A percentile compares a stretch with the other conserved stretches of the same genome.
phyloP scores from a whole-genome alignment of 2,797 vertebrate species.

The Eulemur albifrons region DNA sequence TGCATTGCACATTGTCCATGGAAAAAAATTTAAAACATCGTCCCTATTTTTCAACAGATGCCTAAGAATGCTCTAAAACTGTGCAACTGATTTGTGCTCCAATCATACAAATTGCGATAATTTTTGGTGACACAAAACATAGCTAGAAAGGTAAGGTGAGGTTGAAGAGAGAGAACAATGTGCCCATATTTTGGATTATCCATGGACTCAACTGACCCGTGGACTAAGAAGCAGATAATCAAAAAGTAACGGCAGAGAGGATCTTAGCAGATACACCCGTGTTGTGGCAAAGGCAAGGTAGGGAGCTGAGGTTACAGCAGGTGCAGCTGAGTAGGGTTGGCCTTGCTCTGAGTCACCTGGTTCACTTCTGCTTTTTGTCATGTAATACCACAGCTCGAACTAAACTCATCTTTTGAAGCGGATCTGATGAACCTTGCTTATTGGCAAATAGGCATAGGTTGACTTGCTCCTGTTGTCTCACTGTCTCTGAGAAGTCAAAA shows the following conservation, averaged over 20 bases:
- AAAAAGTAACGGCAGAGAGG: background rate
- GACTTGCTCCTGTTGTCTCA: background rate
- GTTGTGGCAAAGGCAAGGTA: background rate
- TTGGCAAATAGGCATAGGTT: background rate
- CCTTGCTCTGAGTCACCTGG: background rate
- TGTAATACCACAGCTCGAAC: background rate
- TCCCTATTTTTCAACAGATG: background rate
- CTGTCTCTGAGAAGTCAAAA: background rate
- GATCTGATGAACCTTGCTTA: background rate
- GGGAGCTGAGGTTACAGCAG: background rate
- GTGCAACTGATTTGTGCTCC: background rate
- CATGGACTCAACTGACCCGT: accelerated
- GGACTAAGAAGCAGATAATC: too few relatives aligned
- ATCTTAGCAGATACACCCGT: accelerated
- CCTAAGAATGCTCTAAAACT: background rate
- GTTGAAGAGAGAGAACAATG: background rate
- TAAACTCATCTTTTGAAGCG: background rate
- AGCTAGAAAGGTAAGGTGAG: background rate
- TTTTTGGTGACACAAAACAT: background rate
- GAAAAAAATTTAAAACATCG: background rate
- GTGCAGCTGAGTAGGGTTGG: background rate
- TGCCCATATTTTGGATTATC: background rate
- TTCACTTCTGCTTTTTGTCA: background rate
- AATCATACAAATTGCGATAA: background rate
- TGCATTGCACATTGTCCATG: background rate